Conservation (phyloP, 2,113 vertebrate genomes). For the Otus sunia region DNA sequence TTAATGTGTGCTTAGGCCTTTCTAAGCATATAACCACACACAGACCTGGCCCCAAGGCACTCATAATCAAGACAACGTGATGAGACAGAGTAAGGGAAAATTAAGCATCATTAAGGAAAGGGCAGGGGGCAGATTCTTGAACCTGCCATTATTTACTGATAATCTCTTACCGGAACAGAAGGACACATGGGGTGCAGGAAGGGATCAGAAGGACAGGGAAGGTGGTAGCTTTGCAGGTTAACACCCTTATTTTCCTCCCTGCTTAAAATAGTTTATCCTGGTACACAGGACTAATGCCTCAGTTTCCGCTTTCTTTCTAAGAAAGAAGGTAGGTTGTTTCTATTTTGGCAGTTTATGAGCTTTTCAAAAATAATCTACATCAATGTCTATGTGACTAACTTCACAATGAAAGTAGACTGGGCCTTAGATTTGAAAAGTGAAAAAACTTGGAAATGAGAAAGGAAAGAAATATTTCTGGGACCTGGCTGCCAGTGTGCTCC, state of each 20-base stretch:
- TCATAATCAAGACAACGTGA: not conserved
- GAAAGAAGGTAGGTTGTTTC: not conserved
- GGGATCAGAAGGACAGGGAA: not conserved
- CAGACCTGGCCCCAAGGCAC: not conserved
- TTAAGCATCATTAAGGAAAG: not conserved
- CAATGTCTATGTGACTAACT: not conserved
- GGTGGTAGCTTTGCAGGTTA: not conserved
- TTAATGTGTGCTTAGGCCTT: not conserved
- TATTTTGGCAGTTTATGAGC: not conserved
- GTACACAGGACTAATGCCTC: not conserved
- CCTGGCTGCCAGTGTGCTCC: not conserved
- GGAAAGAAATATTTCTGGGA: not conserved
- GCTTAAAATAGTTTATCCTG: not conserved
- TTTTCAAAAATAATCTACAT: slow-evolving; percentile 6
- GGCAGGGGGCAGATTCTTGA: not conserved
- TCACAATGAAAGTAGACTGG: not conserved
- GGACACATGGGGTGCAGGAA: not conserved
- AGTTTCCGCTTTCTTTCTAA: not conserved
- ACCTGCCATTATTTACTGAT: not conserved
- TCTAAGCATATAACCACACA: not conserved
- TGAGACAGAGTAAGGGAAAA: not conserved
- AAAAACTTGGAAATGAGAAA: slow-evolving; percentile 24
- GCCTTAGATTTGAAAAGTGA: not conserved
- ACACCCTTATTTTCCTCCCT: not conserved
- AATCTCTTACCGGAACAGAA: not conserved